Evolutionary conservation across 1,140 invertebrate species (phyloP).

Genomic region (Gonioctena quinquepunctata): DNA sequence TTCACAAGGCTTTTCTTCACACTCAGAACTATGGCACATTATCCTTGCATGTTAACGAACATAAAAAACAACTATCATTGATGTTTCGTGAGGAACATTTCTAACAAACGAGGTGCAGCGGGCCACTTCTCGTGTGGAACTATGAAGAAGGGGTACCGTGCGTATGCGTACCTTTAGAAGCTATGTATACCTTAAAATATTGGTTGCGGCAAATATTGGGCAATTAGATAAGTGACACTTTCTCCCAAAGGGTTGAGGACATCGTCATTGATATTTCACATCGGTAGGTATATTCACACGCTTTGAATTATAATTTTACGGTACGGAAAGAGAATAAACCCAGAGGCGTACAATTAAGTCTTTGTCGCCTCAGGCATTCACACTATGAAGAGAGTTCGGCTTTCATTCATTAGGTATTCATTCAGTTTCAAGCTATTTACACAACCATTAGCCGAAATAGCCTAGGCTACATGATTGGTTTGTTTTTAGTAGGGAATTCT

Average conservation of each 20-base stretch:
- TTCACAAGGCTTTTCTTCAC: neutral
- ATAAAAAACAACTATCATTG: neutral
- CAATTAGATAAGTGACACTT: neutral
- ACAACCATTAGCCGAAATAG: no score
- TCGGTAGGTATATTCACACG: neutral
- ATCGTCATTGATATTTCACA: neutral
- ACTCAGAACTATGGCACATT: neutral
- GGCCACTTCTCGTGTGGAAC: neutral
- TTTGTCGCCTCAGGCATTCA: no score
- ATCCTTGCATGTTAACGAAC: neutral
- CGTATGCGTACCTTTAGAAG: neutral
- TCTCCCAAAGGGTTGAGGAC: neutral
- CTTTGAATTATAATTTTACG: neutral
- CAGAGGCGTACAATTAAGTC: no score
- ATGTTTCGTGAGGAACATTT: neutral
- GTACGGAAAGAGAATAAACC: no score
- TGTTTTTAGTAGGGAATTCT: no score
- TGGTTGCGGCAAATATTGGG: neutral
- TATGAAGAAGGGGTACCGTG: no score
- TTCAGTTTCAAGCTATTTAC: no score
- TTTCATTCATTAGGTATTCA: no score
- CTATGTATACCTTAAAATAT: neutral
- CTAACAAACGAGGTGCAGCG: neutral
- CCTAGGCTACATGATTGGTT: no score
- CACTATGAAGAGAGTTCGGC: no score